A percentile compares a stretch with the other conserved stretches of the same genome.
Evolutionary conservation across 30 jellyfish, hydroid and myxozoan genomes (phyloP).

Genomic region (Mastigias papua): DNA sequence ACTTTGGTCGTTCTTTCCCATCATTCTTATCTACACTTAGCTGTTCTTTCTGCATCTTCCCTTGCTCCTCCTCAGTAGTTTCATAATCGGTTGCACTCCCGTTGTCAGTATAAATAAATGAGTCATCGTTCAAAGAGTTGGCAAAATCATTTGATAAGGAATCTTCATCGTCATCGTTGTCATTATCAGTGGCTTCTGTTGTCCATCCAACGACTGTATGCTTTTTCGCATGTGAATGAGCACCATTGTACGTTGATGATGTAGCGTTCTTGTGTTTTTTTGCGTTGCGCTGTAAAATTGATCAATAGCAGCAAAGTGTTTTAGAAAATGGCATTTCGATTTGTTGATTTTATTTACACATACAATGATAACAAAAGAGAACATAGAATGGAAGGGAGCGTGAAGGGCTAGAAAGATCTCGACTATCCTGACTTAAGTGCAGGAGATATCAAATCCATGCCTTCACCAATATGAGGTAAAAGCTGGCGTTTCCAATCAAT

Average conservation of each 20-base stretch:
- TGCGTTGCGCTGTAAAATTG: not conserved
- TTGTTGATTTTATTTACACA: too few species aligned
- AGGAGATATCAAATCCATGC: too few species aligned
- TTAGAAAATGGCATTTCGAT: too few species aligned
- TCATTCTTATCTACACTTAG: not conserved
- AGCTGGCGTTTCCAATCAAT: too few species aligned
- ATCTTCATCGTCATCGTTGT: not conserved
- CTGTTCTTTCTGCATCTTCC: conserved; percentile 15
- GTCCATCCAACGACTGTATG: conserved; percentile 67
- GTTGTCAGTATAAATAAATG: conserved; percentile 28
- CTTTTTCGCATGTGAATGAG: conserved; percentile 62
- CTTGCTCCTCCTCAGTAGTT: conserved; percentile 24
- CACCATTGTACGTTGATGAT: not conserved
- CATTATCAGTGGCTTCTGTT: conserved; percentile 38
- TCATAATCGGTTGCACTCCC: conserved; percentile 43
- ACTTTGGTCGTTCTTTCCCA: conserved; percentile 44
- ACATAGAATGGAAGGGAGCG: too few species aligned
- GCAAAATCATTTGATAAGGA: not conserved
- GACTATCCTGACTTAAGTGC: too few species aligned
- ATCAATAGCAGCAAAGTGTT: too few species aligned
- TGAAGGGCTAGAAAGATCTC: too few species aligned
- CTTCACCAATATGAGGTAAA: too few species aligned
- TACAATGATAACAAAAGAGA: too few species aligned
- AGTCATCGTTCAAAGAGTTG: conserved; percentile 8
- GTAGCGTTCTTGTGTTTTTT: not conserved